phyloP scores from a whole-genome alignment of 1,140 invertebrate species.

The Tenebrio molitor region DNA sequence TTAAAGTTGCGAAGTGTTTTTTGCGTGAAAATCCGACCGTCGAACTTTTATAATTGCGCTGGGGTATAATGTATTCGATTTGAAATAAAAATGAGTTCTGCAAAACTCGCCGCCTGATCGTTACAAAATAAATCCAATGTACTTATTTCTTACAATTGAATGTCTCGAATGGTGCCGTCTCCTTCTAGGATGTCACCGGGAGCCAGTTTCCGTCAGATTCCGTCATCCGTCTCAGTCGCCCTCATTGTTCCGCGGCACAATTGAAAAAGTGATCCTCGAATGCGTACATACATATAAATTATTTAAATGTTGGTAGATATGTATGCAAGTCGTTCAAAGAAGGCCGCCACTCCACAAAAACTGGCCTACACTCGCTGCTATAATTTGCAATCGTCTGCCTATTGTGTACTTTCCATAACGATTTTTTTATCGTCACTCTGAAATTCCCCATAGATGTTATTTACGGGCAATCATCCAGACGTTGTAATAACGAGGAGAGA shows the following conservation, averaged over 20 bases:
- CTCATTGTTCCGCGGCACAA: conserved; percentile 61
- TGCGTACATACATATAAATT: conserved; percentile 66
- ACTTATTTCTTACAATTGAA: conserved; percentile 54
- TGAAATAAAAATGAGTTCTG: conserved; percentile 49
- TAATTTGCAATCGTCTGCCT: conserved; percentile 63
- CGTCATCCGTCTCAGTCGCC: conserved; percentile 55
- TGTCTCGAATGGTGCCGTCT: conserved; percentile 40
- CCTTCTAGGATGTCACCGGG: conserved; percentile 48
- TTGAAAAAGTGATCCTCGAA: conserved; percentile 64
- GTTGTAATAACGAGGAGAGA: conserved; percentile 24
- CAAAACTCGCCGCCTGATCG: conserved; percentile 51
- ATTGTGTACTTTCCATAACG: conserved; percentile 58
- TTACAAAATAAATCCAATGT: conserved; percentile 51
- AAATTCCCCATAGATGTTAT: conserved; percentile 36
- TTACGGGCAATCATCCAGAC: conserved; percentile 11
- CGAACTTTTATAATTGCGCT: conserved; percentile 46
- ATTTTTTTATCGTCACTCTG: conserved; percentile 50
- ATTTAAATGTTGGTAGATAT: conserved; percentile 66
- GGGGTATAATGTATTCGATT: conserved; percentile 46
- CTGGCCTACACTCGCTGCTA: conserved; percentile 61
- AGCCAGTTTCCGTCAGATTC: conserved; percentile 57
- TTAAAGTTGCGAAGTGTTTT: conserved; percentile 15
- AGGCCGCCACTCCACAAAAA: conserved; percentile 62
- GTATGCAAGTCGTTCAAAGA: conserved; percentile 65
- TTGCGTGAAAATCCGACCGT: conserved; percentile 15